Percentiles rank a stretch among this genome's conserved stretches.
These are phyloP conservation scores for Capreolus pygargus DNA, from an alignment of 2,113 vertebrate genomes.

Conservation along the genomic window DNA sequence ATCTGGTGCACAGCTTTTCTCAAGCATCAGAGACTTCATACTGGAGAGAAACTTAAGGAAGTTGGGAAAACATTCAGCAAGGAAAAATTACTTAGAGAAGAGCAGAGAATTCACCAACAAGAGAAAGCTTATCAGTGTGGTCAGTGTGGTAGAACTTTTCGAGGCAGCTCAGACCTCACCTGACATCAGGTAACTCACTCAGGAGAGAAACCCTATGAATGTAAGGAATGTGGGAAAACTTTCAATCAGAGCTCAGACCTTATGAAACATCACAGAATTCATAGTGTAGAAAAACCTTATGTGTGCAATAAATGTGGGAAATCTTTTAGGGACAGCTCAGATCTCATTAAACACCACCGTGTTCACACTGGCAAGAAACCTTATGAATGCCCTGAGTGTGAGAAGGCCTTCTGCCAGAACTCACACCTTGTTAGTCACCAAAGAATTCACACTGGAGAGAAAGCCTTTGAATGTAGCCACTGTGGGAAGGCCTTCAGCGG, in stretches of 20 bases:
- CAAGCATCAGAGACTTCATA: slow-evolving; percentile 15
- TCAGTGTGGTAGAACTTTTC: slow-evolving; percentile 28
- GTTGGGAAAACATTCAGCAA: not conserved
- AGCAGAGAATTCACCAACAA: not conserved
- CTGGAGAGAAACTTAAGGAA: not conserved
- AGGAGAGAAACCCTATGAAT: not conserved
- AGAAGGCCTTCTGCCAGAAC: slow-evolving; percentile 12
- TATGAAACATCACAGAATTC: not conserved
- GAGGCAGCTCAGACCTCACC: slow-evolving; percentile 12
- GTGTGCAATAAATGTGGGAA: slow-evolving; percentile 32
- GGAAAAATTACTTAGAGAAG: not conserved
- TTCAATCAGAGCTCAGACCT: slow-evolving; percentile 18
- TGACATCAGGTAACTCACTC: not conserved
- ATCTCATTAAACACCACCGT: slow-evolving; percentile 40
- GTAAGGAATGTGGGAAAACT: slow-evolving; percentile 14
- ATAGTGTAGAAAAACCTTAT: slow-evolving; percentile 46
- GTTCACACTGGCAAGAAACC: slow-evolving; percentile 34
- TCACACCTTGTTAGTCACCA: not conserved
- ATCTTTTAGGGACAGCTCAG: slow-evolving; percentile 37
- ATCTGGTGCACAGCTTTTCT: not conserved
- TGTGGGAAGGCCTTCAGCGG: slow-evolving; percentile 9
- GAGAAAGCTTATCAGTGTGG: not conserved
- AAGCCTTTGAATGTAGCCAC: not conserved
- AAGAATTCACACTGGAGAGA: slow-evolving; percentile 26
- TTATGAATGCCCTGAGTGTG: not conserved